Conservation (phyloP, 2,113 vertebrate species). For the Sprattus sprattus region DNA sequence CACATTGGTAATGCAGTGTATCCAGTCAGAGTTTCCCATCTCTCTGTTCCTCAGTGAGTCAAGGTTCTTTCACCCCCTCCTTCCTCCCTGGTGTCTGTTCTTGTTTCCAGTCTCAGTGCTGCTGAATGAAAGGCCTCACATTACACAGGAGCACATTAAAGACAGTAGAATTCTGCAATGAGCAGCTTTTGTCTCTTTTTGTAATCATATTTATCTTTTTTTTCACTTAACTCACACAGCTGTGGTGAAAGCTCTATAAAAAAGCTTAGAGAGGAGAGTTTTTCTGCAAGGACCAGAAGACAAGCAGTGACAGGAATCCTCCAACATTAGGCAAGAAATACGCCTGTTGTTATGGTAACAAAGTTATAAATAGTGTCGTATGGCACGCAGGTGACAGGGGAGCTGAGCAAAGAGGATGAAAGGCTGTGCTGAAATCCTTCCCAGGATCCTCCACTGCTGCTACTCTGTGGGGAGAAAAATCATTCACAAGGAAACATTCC, state of each 20-base stretch:
- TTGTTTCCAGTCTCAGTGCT: neutral
- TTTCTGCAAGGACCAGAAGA: constrained; percentile 52
- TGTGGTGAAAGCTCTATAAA: neutral
- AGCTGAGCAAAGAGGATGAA: constrained; percentile 65
- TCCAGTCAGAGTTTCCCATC: neutral
- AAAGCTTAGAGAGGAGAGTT: constrained; percentile 19
- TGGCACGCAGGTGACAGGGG: constrained; percentile 68
- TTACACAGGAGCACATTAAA: neutral
- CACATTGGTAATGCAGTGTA: neutral
- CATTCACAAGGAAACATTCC: neutral
- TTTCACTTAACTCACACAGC: neutral
- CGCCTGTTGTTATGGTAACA: constrained; percentile 77
- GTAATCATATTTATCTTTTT: neutral
- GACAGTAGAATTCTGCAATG: neutral
- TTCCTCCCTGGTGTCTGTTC: no score
- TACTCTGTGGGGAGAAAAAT: constrained; percentile 47
- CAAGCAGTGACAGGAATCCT: constrained; percentile 59
- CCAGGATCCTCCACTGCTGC: constrained; percentile 61
- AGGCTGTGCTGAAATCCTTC: constrained; percentile 64
- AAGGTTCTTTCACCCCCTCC: neutral
- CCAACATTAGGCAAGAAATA: constrained; percentile 57
- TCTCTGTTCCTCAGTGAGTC: neutral
- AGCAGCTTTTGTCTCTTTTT: neutral
- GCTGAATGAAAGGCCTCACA: neutral
- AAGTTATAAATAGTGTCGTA: constrained; percentile 74